Percentiles rank a stretch among this genome's conserved stretches.
phyloP scores from a whole-genome alignment of 2,113 vertebrate species.

The Vulpes ferrilata region DNA sequence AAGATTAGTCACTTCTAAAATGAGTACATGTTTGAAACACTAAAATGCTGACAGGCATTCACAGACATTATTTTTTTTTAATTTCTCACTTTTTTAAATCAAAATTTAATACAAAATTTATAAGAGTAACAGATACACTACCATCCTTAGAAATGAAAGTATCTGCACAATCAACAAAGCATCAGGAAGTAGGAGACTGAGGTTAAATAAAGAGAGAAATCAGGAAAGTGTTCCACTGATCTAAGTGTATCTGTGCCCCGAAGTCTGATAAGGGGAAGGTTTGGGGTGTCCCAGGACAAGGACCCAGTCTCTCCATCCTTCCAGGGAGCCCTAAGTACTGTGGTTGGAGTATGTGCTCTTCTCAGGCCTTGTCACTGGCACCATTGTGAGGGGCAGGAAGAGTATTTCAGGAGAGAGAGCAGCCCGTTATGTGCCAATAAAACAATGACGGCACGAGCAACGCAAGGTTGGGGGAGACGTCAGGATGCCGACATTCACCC shows the following conservation, averaged over 20 bases:
- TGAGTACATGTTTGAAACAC: neutral
- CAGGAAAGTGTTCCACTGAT: too few relatives aligned
- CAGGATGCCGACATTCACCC: neutral
- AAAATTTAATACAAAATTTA: neutral
- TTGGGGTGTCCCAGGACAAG: neutral
- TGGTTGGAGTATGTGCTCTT: neutral
- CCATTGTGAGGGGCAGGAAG: neutral
- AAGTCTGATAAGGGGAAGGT: neutral
- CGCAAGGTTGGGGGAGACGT: neutral
- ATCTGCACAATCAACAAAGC: too few relatives aligned
- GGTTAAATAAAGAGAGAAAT: neutral
- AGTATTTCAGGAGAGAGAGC: neutral
- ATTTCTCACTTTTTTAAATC: neutral
- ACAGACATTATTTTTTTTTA: neutral
- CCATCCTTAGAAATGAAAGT: neutral
- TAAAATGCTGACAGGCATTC: neutral
- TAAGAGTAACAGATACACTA: neutral
- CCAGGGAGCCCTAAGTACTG: neutral
- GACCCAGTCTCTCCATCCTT: too few relatives aligned
- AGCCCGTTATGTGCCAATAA: neutral
- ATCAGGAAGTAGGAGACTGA: neutral
- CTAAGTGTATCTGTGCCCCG: neutral
- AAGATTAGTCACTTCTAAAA: neutral
- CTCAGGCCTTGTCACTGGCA: neutral
- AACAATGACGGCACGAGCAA: accelerated